Evolutionary conservation across 37 sponge, comb jelly and placozoan species (phyloP), one percentile per base, ranked within the genome.

Genomic region (Chondrosia reniformis): DNA sequence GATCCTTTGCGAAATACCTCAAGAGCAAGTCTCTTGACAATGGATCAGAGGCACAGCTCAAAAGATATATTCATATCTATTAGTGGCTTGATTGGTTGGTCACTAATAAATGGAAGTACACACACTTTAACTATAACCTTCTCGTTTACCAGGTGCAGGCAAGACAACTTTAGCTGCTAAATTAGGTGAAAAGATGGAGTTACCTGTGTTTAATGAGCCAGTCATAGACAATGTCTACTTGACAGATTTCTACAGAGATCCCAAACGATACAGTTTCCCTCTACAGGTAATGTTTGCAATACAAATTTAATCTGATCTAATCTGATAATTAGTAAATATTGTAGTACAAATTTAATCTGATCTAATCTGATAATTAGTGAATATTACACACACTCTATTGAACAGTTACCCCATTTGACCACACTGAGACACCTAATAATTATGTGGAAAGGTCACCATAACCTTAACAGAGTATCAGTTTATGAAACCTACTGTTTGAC

Each of bases 41-140:
- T 96, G 59, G 96, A 96, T 58, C 96, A 96, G 46, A 77, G 55
- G 46, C 81, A 92, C 75, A 96, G 96, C 84, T 57, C 80, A 61
- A 81, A 81, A 19, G 96, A 96, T 71, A 89, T 96, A 38, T 96
- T 96, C 75, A 89, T 96, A 37, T 96, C 96, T 31, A 96, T 96
- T 80, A 92, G 93, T 31, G 96, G 96, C 0, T 66, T 96, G 38
- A 96, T 96, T 34, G 95, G 89, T 89, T 52, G 2, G 74, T 1
- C 9, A 59, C 24, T 2, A 3, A 42, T 24, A 31, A 38, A 52
- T 74, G 24, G 34, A 54, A 25, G 21, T 73, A 27, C 21, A 3
- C 43, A 4, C 28, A 54, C 12, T 39, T 72, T 21, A n/a, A 42
- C 22, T n/a, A 19, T n/a, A 33, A 13, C 42, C 13, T 13, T 56